Base-by-base conservation (phyloP, 1,140 invertebrate species). In the Tetramorium alpestre region DNA sequence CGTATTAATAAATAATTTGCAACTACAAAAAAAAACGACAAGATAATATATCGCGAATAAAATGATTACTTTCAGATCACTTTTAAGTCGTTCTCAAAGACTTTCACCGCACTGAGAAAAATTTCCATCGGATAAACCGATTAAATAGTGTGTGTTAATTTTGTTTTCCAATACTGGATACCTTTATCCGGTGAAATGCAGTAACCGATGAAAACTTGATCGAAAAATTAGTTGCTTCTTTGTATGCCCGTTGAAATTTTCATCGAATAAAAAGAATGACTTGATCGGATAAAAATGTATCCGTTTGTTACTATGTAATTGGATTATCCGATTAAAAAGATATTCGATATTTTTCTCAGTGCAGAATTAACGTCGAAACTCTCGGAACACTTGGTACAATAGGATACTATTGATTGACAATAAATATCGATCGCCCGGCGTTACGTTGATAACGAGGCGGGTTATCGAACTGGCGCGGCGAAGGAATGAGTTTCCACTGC, bases 401-500 rank as follows among this genome's bases (percentile, higher is more conserved):
- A 28, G 8, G 25, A 28, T 28, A 51, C 33, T 4, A 22, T 54
- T 81, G 64, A 81, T 51, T 54, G n/a, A 56, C 22, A 38, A 67
- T 58, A 67, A 76, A 76, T 77, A 77, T 65, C 28, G 51, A 54
- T 56, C 10, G 16, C 28, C 4, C 13, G 22, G 8, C 22, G 6
- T 33, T 16, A 16, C 25, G 22, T 7, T 38, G 41, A 62, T 76
- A 85, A 85, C 28, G 10, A 51, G 38, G 22, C 38, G 33, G 28
- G 16, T 85, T 64, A 41, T 85, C 62, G 28, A 38, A 51, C 54
- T 56, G 25, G 22, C 18, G 28, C 16, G 22, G 18, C 70, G n/a
- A 54, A 90, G 44, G 44, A 76, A 54, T n/a, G n/a, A 80, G 28
- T 44, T 81, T 81, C 49, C 25, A 64, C 13, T 22, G 69, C 8